phyloP scores from a whole-genome alignment of 2,888 invertebrate species.

The Sarcophaga variegata region DNA sequence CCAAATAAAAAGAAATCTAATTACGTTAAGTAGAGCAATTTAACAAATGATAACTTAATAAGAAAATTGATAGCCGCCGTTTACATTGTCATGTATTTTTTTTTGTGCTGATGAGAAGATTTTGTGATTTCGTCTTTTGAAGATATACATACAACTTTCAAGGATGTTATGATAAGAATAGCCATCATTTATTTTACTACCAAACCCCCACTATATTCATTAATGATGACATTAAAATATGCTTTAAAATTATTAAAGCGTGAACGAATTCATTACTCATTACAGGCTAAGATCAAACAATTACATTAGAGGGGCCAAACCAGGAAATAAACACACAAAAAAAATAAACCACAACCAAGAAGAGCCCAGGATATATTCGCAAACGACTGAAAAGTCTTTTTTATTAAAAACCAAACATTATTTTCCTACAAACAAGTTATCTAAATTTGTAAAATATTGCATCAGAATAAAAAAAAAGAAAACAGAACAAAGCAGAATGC shows the following conservation, averaged over 20 bases:
- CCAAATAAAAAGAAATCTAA: not conserved
- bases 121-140: not conserved
- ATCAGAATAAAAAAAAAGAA: not conserved
- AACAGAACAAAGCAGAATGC: not conserved
- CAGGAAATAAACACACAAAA: not conserved
- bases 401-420: too few relatives aligned
- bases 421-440: not conserved
- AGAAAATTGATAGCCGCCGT: not conserved
- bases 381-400: too few relatives aligned
- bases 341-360: not conserved
- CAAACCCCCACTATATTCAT: not conserved
- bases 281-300: not conserved
- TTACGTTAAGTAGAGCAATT: not conserved
- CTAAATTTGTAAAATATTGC: not conserved
- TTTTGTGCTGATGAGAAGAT: not conserved
- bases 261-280: not conserved
- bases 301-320: not conserved
- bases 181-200: not conserved
- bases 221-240: slow-evolving; percentile 31
- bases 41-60: not conserved
- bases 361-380: not conserved
- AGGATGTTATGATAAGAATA: not conserved
- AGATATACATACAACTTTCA: not conserved
- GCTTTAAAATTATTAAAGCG: not conserved
- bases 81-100: not conserved